phyloP scores from a whole-genome alignment of 2,113 vertebrate species.

The Spea multiplicata region DNA sequence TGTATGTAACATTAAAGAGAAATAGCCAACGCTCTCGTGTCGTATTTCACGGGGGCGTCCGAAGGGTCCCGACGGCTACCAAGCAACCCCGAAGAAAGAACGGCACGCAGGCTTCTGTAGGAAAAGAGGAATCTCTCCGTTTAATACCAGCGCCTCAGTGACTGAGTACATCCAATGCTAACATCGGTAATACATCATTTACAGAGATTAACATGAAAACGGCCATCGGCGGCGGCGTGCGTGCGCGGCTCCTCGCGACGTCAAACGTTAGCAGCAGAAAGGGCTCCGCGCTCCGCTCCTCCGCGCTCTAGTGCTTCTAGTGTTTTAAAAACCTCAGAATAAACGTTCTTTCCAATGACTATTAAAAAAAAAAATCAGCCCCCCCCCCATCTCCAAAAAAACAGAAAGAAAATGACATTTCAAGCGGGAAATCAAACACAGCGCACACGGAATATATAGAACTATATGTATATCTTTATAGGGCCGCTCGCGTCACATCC shows the following conservation, averaged over 20 bases:
- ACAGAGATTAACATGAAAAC: conserved; percentile 87
- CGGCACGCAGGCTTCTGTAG: conserved; percentile 51
- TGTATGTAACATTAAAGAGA: neutral
- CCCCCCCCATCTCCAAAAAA: neutral
- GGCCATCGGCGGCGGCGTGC: conserved; percentile 81
- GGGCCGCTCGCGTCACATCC: conserved; percentile 17
- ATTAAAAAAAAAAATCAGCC: conserved; percentile 52
- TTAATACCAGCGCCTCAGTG: conserved; percentile 84
- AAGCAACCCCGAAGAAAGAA: neutral
- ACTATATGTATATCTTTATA: conserved; percentile 4
- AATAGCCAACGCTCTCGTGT: neutral
- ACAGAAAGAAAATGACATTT: neutral
- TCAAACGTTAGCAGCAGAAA: conserved; percentile 85
- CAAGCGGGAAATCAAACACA: conserved; percentile 9
- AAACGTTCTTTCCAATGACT: conserved; percentile 57
- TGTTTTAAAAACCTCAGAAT: conserved; percentile 67
- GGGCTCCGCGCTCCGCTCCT: conserved; percentile 70
- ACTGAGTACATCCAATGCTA: conserved; percentile 86
- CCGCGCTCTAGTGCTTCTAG: conserved; percentile 75
- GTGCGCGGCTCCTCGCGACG: conserved; percentile 78
- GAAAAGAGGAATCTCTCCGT: conserved; percentile 72
- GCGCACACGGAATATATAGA: conserved; percentile 11
- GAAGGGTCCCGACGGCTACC: too few species aligned
- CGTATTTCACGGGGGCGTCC: too few species aligned
- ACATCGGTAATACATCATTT: conserved; percentile 86